Evolutionary conservation across 2,797 vertebrate species (phyloP), one percentile per base, ranked within the genome.

Genomic region (Chiloscyllium punctatum): DNA sequence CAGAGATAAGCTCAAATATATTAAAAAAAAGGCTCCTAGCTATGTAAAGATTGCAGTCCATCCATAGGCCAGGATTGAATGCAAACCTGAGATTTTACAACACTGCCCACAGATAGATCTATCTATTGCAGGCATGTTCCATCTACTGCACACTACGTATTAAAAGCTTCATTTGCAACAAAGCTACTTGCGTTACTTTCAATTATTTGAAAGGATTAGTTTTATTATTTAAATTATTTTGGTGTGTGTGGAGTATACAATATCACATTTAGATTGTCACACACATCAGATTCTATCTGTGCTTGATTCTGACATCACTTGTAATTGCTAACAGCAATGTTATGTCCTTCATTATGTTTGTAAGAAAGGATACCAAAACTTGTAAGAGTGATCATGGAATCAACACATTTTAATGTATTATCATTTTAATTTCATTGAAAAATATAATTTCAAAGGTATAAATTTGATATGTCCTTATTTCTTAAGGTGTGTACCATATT

Each of bases 11-110:
- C 66, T 8, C 42, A 69, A 48, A 42, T 84, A 48, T 84, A 48
- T 84, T 2, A 48, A 84, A 25, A 77, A 77, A n/a, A 77, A n/a
- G 94, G 37, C 92, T 94, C 92, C 23, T 27, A 72, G 92, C 91
- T 94, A 69, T 94, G 21, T 94, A 48, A 51, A 66, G 88, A 91
- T 30, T 71, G 37, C 9, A 48, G 37, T 16, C 71, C 42, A 95
- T 53, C 68, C 48, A 16, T n/a, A 74, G 94, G 27, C 27, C 48
- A n/a, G 2, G 42, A 74, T 53, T 77, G 42, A 53, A 72, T 53
- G 27, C 48, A 95, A 95, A n/a, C 53, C 53, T 21, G 13, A 91
- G 88, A 77, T 95, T 95, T 74, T 95, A 33, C 72, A 95, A 77
- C 13, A 4, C 27, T n/a, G 11, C 72, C 9, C 16, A 15, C 42